Conservation (phyloP, 2,888 invertebrate species). For the Oligia latruncula region DNA sequence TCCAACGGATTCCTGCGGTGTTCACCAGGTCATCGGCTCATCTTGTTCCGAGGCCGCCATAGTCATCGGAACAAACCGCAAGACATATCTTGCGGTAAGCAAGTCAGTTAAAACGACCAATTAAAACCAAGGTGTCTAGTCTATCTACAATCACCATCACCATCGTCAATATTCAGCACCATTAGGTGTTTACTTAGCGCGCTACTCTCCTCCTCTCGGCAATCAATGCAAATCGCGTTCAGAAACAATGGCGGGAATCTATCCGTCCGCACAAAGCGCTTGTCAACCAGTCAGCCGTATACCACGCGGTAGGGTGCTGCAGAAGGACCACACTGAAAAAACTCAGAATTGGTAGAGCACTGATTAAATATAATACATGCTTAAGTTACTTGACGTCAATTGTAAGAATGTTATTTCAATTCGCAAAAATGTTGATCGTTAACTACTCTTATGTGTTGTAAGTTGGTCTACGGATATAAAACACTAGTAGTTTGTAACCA, state of each 20-base stretch:
- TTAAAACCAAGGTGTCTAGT: background rate
- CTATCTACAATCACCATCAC: background rate
- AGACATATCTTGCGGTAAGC: background rate
- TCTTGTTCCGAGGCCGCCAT: background rate
- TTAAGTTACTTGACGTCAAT: background rate
- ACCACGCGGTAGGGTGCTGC: background rate
- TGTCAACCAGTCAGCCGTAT: constrained; percentile 41
- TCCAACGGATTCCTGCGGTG: no score
- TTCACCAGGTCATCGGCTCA: background rate
- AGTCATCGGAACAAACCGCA: no score
- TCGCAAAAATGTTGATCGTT: background rate
- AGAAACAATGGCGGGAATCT: constrained; percentile 58
- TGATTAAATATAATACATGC: background rate
- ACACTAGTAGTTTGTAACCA: background rate
- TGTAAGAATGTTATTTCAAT: background rate
- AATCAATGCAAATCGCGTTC: constrained; percentile 61
- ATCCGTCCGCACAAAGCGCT: constrained; percentile 55
- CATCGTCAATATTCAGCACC: constrained; percentile 13
- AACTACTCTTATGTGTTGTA: background rate
- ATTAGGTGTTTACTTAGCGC: constrained; percentile 52
- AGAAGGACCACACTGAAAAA: constrained; percentile 8
- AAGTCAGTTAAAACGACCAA: background rate
- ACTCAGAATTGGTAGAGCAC: background rate
- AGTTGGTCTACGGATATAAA: background rate
- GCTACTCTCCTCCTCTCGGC: constrained; percentile 31